Base-by-base conservation (phyloP, 2,888 invertebrate species). In the Netelia inedita region DNA sequence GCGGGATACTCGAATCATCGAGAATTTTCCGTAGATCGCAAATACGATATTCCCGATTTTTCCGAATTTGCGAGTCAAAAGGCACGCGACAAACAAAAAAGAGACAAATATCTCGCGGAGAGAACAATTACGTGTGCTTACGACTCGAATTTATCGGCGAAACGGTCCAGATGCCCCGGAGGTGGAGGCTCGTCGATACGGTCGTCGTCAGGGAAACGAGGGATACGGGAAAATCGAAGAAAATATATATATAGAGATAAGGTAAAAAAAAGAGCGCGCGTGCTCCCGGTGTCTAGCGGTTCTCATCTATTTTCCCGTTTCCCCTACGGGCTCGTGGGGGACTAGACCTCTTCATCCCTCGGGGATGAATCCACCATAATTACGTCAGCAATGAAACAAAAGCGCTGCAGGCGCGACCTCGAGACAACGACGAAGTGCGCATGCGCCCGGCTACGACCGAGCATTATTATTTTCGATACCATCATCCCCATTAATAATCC, bases 311-410 rank as follows among this genome's bases (percentile, higher is more conserved):
- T 69, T 11, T 43, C 46, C 28, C 46, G 1, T 46, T 57, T 35
- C 43, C 14, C n/a, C 65, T 14, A 59, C 46, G 35, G 35, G 35
- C 35, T 35, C 35, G 35, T 35, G 35, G 35, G 28, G 35, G 35
- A 35, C 35, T 35, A 35, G 35, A 35, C 35, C 35, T 35, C 9
- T n/a, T 35, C 41, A 65, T 35, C 10, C 65, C 78, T 59, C 9
- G n/a, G 35, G 76, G 76, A 68, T n/a, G 82, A 87, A 89, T 88
- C 85, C 65, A 86, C 87, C 88, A 89, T 91, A 91, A 91, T 91
- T 91, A 90, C 89, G 88, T 89, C 88, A 87, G 89, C 87, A 90
- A 90, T 91, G 89, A 91, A 91, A 90, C 91, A 91, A 91, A 88
- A 90, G 89, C 89, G 88, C 91, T 88, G 14, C 81, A 82, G 87